phyloP scores from a whole-genome alignment of 2,888 invertebrate species.

The Phania funesta region DNA sequence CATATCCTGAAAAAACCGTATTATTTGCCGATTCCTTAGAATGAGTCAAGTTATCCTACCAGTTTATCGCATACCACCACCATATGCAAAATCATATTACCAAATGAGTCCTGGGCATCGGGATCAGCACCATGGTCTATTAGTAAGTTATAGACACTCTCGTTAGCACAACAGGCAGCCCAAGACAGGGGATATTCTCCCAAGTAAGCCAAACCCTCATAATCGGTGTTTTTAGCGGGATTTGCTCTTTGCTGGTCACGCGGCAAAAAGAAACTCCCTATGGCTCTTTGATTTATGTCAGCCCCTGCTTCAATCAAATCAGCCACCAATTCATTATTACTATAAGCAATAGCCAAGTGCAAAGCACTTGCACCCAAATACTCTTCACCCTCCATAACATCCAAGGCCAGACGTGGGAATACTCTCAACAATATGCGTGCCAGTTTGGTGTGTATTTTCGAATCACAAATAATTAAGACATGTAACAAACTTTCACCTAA shows the following conservation, averaged over 20 bases:
- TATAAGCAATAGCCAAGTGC: conserved; percentile 97
- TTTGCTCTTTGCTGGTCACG: conserved; percentile 93
- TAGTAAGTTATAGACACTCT: conserved; percentile 97
- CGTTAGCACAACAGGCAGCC: conserved; percentile 98
- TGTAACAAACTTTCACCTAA: conserved; percentile 97
- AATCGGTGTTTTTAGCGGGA: conserved; percentile 92
- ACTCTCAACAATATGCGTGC: conserved; percentile 94
- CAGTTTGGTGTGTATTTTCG: conserved; percentile 86
- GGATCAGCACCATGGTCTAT: conserved; percentile 96
- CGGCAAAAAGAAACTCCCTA: conserved; percentile 97
- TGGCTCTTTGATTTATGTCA: conserved; percentile 94
- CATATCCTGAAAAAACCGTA: too few relatives aligned
- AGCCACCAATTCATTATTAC: conserved; percentile 96
- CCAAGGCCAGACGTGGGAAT: conserved; percentile 93
- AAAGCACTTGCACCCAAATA: conserved; percentile 97
- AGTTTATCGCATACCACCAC: conserved; percentile 98
- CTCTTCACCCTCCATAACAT: conserved; percentile 98
- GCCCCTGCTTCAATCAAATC: conserved; percentile 96
- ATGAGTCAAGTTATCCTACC: conserved; percentile 82
- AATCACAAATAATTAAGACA: conserved; percentile 96
- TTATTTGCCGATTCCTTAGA: background rate
- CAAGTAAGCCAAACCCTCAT: conserved; percentile 97
- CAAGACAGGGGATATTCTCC: conserved; percentile 98
- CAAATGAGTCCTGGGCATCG: conserved; percentile 96
- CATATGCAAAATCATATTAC: conserved; percentile 99